phyloP scores from a whole-genome alignment of 1,140 invertebrate species.

The Bombus sibiricus region DNA sequence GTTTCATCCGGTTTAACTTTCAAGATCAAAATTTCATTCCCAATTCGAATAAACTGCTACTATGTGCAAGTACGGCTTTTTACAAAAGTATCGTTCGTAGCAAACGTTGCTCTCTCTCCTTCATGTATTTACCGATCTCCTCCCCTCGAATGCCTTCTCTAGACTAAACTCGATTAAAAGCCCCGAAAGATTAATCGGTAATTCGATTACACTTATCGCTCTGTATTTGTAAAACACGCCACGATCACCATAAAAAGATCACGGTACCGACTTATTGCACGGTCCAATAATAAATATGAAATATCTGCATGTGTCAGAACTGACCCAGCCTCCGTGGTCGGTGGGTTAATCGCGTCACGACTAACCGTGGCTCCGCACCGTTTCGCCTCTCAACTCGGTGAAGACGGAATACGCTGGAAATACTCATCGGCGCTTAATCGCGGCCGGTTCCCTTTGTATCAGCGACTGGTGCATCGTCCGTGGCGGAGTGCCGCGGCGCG shows the following conservation, averaged over 20 bases:
- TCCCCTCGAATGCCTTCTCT: too few relatives aligned
- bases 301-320: neutral
- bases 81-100: too few relatives aligned
- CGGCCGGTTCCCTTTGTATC: slow-evolving; percentile 58
- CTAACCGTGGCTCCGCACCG: neutral
- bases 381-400: neutral
- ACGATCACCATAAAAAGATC: neutral
- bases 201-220: neutral
- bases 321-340: neutral
- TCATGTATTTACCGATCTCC: too few relatives aligned
- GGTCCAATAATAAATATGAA: neutral
- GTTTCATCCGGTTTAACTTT: too few relatives aligned
- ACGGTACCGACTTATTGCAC: too few relatives aligned
- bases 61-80: too few relatives aligned
- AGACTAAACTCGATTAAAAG: too few relatives aligned
- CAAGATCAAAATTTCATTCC: too few relatives aligned
- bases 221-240: neutral
- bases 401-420: slow-evolving; percentile 16
- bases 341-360: neutral
- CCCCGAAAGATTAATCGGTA: too few relatives aligned
- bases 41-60: too few relatives aligned
- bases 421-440: slow-evolving; percentile 54
- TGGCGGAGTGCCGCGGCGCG: neutral
- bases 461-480: slow-evolving; percentile 35
- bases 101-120: too few relatives aligned